Percentiles rank a stretch among this genome's conserved stretches.
Evolutionary conservation across 2,113 vertebrate species (phyloP).

Genomic region (Callorhinus ursinus): DNA sequence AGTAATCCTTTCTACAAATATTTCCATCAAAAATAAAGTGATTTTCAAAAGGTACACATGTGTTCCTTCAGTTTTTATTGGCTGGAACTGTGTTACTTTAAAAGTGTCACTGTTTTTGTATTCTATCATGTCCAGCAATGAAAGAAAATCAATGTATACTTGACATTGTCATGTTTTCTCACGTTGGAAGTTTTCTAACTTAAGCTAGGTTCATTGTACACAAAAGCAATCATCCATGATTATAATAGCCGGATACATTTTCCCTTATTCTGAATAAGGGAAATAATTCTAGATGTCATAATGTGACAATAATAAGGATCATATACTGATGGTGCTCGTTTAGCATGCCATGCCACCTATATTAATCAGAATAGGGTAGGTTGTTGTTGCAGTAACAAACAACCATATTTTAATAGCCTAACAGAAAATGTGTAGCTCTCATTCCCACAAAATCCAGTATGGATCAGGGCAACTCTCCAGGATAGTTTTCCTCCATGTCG

Average conservation of each 20-base stretch:
- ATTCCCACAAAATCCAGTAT: not conserved
- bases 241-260: not conserved
- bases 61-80: slow-evolving; percentile 25
- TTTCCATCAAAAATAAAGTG: slow-evolving; percentile 14
- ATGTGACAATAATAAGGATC: not conserved
- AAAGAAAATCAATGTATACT: slow-evolving; percentile 20
- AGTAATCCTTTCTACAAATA: slow-evolving; percentile 47
- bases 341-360: not conserved
- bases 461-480: not conserved
- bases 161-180: not conserved
- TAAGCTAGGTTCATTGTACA: slow-evolving; percentile 34
- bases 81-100: not conserved
- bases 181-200: slow-evolving; percentile 36
- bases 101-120: slow-evolving; percentile 15
- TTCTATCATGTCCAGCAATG: not conserved
- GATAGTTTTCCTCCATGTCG: not conserved
- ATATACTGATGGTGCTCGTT: not conserved
- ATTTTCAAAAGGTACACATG: slow-evolving; percentile 35
- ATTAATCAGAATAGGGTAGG: not conserved
- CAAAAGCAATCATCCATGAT: not conserved
- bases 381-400: not conserved
- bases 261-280: not conserved
- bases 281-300: slow-evolving; percentile 3
- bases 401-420: not conserved
- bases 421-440: not conserved